Evolutionary conservation across 2,797 vertebrate genomes (phyloP), one percentile per base, ranked within the genome.

Genomic region (Poeciliopsis infans): DNA sequence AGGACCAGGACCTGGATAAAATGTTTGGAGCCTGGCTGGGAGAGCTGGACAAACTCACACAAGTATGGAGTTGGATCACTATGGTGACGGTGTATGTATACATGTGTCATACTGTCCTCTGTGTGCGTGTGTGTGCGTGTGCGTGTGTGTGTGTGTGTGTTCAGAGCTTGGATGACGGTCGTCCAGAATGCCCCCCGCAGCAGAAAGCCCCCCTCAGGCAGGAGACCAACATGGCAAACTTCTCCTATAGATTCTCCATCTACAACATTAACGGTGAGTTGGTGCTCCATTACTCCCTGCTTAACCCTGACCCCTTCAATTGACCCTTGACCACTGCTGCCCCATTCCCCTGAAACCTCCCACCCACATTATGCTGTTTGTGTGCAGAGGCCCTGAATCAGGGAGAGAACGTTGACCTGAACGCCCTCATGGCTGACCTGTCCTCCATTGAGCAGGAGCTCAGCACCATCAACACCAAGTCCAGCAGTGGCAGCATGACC

Each of bases 11-110:
- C 90, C 95, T 99, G 73, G 98, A 99, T 88, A 97, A 99, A 94
- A 99, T 99, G 98, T 99, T 99, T 93, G 98, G 98, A 79, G 98
- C 97, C 71, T 99, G 98, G 98, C 95, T 99, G 25, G 98, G 98
- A 49, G 98, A 99, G 83, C 95, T 99, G 84, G 98, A 99, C 91
- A 99, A 97, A 89, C 98, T 99, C 70, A 99, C 98, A 66, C 97
- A 99, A 97, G 97, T 94, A 79, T 45, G 7, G 51, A 75, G 33
- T 36, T 49, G 16, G 41, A 75, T 0, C 2, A 0, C 11, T 64
- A 13, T 2, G 43, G 1, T 61, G 16, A 18, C 31, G 16, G 69
- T 25, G 23, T 11, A 4, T 7, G 69, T 31, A 20, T 51, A 5
- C 39, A 69, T 20, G 8, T 16, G 12, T 6, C 16, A 20, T 66